Evolutionary conservation across 2,113 vertebrate genomes (phyloP).

Genomic region (Ancistrus triradiatus): DNA sequence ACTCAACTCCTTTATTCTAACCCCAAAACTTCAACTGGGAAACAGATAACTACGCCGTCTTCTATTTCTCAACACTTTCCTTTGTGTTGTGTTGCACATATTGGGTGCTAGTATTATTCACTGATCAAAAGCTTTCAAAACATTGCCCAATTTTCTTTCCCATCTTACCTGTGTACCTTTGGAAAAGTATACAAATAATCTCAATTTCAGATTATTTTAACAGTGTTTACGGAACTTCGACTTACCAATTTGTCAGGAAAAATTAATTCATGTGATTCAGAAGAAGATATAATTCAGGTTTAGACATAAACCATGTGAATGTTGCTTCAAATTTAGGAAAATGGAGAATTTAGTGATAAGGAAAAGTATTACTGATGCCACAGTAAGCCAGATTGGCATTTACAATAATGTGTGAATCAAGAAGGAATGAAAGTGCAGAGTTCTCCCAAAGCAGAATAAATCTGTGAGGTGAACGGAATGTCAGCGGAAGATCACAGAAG

Average conservation of each 20-base stretch:
- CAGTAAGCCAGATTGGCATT: neutral
- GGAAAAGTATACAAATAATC: too few species aligned
- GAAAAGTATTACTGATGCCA: neutral
- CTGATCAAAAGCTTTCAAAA: constrained; percentile 36
- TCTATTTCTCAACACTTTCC: constrained; percentile 23
- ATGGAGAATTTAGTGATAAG: too few species aligned
- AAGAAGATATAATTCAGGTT: neutral
- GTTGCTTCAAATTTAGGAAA: too few species aligned
- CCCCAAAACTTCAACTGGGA: constrained; percentile 45
- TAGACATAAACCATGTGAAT: neutral
- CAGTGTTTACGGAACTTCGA: too few species aligned
- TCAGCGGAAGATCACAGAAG: too few species aligned
- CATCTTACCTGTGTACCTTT: neutral
- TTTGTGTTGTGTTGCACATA: constrained; percentile 18
- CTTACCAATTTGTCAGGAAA: too few species aligned
- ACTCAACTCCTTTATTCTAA: constrained; percentile 49
- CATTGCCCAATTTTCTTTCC: constrained; percentile 11
- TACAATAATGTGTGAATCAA: neutral
- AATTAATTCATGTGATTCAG: neutral
- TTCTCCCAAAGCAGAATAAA: constrained; percentile 8
- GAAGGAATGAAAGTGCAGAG: neutral
- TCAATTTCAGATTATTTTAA: too few species aligned
- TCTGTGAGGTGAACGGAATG: constrained; percentile 24
- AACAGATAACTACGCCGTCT: constrained; percentile 41
- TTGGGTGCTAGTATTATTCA: constrained; percentile 31